These are phyloP conservation scores for Mugil cephalus DNA, from an alignment of 2,113 vertebrate species.

Conservation along the genomic window DNA sequence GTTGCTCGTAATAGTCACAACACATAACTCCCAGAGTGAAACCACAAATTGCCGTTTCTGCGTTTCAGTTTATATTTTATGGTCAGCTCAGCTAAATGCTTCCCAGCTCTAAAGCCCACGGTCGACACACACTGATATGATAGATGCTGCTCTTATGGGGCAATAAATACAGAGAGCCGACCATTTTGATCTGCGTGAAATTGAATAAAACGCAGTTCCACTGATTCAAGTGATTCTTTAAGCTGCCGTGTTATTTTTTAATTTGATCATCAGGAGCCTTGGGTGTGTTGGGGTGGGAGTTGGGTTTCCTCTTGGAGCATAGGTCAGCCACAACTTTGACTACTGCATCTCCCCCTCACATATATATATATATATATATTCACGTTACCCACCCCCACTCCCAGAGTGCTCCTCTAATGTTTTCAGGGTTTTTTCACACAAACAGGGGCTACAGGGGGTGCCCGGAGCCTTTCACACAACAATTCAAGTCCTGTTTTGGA, in stretches of 20 bases:
- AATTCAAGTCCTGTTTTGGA: slow-evolving; percentile 71
- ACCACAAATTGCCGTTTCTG: slow-evolving; percentile 24
- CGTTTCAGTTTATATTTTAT: slow-evolving; percentile 27
- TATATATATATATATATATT: slow-evolving; percentile 2
- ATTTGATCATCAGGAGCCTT: slow-evolving; percentile 43
- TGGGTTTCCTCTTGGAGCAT: slow-evolving; percentile 32
- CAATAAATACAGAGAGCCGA: too few relatives aligned
- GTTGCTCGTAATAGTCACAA: slow-evolving; percentile 1
- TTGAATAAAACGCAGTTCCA: too few relatives aligned
- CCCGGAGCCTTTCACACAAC: slow-evolving; percentile 62
- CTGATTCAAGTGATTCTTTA: background rate
- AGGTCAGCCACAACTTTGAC: slow-evolving; percentile 50
- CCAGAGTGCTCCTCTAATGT: slow-evolving; percentile 49
- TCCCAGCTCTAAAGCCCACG: background rate
- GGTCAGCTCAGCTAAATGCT: slow-evolving; percentile 1
- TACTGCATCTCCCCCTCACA: slow-evolving; percentile 23
- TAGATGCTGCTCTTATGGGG: background rate
- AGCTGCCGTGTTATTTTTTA: slow-evolving; percentile 18
- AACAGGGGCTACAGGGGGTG: slow-evolving; percentile 67
- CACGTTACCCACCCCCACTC: slow-evolving; percentile 8
- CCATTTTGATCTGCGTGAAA: too few relatives aligned
- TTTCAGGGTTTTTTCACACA: slow-evolving; percentile 62
- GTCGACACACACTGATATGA: background rate
- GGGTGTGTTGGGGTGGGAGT: slow-evolving; percentile 35
- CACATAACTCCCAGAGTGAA: slow-evolving; percentile 5